Evolutionary conservation across 2,888 invertebrate species (phyloP).

Genomic region (Halocaridina rubra): DNA sequence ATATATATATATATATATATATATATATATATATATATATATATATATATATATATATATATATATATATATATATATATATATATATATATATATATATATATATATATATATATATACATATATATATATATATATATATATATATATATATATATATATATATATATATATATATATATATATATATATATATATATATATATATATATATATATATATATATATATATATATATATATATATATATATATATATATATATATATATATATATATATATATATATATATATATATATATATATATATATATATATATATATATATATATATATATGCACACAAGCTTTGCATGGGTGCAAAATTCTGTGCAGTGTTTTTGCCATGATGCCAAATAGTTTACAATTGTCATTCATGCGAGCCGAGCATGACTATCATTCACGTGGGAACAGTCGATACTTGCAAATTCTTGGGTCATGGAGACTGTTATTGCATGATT

Average conservation of each 20-base stretch:
- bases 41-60: background rate
- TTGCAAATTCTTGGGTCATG: too few species aligned
- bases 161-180: background rate
- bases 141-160: background rate
- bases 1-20: background rate
- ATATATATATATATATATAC: background rate
- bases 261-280: background rate
- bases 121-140: background rate
- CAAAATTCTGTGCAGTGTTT: too few species aligned
- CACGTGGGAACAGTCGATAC: too few species aligned
- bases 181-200: background rate
- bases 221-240: background rate
- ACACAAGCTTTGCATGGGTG: too few species aligned
- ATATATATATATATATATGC: too few species aligned
- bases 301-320: too few species aligned
- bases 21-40: background rate
- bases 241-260: background rate
- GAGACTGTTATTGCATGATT: too few species aligned
- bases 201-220: background rate
- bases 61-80: background rate
- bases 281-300: too few species aligned
- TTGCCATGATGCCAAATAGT: too few species aligned
- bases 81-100: background rate
- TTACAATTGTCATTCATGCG: too few species aligned
- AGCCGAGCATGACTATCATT: too few species aligned